A percentile compares a stretch with the other conserved stretches of the same genome.
Conservation (phyloP, 2,888 invertebrate species). For the Luperina testacea region DNA sequence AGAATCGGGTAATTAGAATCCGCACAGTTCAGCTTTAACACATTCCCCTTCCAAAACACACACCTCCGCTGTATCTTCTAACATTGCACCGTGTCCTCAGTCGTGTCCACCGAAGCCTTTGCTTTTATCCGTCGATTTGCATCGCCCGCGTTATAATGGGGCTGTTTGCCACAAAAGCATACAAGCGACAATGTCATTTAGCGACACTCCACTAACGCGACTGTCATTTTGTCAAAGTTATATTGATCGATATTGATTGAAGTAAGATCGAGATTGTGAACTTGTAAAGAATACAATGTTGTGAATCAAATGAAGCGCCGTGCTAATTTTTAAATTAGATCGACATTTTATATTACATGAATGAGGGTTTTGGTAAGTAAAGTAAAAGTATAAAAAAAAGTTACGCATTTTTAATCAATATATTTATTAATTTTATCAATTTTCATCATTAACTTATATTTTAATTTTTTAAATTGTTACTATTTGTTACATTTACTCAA, state of each 20-base stretch:
- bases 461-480: too few species aligned
- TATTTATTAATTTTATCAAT: too few species aligned
- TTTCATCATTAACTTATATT: too few species aligned
- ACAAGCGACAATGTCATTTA: constrained; percentile 78
- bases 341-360: constrained; percentile 13
- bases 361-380: background rate
- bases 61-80: constrained; percentile 51
- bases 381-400: too few species aligned
- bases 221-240: constrained; percentile 66
- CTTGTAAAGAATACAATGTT: constrained; percentile 58
- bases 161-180: constrained; percentile 78
- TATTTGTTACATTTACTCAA: too few species aligned
- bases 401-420: too few species aligned
- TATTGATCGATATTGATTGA: too few species aligned
- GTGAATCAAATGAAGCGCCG: constrained; percentile 43
- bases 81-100: constrained; percentile 53
- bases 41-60: background rate
- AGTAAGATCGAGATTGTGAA: constrained; percentile 62
- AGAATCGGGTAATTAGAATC: background rate
- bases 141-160: constrained; percentile 71
- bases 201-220: constrained; percentile 72
- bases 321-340: constrained; percentile 56
- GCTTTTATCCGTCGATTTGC: constrained; percentile 77
- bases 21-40: background rate
- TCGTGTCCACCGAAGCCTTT: constrained; percentile 79